These are phyloP conservation scores for Ceyx cyanopectus DNA, from an alignment of 2,113 vertebrate genomes.

Conservation along the genomic window DNA sequence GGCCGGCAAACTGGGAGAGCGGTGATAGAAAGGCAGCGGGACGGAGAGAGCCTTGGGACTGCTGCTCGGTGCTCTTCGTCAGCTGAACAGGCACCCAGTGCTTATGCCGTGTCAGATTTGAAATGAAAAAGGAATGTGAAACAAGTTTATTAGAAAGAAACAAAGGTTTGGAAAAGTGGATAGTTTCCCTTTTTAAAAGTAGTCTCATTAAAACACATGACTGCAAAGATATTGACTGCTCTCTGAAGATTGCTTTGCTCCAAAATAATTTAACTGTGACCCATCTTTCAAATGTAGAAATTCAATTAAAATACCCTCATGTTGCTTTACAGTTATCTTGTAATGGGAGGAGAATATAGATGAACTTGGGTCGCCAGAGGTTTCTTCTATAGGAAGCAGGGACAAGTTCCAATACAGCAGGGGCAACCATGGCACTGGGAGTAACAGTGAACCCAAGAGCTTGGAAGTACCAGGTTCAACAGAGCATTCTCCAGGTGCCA, in stretches of 20 bases:
- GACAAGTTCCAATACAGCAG: accelerated
- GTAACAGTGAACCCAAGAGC: accelerated
- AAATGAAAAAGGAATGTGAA: neutral
- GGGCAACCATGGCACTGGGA: accelerated
- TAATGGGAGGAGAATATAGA: neutral
- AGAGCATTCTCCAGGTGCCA: accelerated
- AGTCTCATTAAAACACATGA: neutral
- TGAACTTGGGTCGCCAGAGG: neutral
- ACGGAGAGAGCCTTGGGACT: accelerated
- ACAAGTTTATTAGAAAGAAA: neutral
- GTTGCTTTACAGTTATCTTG: neutral
- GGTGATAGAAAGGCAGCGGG: too few relatives aligned
- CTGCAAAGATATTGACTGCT: neutral
- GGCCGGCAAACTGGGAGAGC: neutral
- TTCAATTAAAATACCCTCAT: neutral
- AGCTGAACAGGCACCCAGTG: neutral
- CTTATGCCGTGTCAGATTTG: neutral
- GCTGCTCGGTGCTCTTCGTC: accelerated
- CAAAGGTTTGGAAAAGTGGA: neutral
- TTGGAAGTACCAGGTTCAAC: accelerated
- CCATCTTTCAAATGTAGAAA: neutral
- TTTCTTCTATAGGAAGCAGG: neutral
- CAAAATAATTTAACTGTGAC: neutral
- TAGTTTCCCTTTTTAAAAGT: neutral
- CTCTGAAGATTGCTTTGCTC: neutral